phyloP scores from a whole-genome alignment of 1,140 invertebrate species.

The Panagrolaimus sp. region DNA sequence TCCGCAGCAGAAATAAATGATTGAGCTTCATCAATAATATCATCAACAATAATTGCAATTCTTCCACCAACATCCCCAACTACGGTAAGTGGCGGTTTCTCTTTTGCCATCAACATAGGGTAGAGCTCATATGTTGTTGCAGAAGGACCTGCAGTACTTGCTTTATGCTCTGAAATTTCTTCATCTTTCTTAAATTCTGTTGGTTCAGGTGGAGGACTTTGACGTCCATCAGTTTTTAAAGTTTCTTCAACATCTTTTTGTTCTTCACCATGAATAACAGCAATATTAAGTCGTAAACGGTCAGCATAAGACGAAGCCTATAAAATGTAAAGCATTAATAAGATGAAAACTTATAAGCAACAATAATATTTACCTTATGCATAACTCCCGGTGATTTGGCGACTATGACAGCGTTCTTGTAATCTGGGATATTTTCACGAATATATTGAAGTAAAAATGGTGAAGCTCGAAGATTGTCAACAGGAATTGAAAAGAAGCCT shows the following conservation, averaged over 20 bases:
- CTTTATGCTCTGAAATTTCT: conserved; percentile 10
- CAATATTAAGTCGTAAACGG: conserved; percentile 76
- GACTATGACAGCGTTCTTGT: conserved; percentile 95
- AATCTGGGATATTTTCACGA: conserved; percentile 82
- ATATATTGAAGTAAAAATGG: conserved; percentile 96
- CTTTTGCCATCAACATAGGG: conserved; percentile 84
- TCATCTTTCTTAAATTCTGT: not conserved
- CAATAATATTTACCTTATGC: conserved; percentile 67
- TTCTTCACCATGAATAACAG: conserved; percentile 96
- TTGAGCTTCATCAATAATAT: conserved; percentile 94
- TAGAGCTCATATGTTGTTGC: conserved; percentile 67
- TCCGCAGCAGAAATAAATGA: conserved; percentile 89
- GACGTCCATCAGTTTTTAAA: conserved; percentile 60
- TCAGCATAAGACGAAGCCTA: conserved; percentile 90
- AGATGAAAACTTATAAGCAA: too few species aligned
- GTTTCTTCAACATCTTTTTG: conserved; percentile 63
- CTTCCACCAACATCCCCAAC: conserved; percentile 93
- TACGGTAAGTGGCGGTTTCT: conserved; percentile 95
- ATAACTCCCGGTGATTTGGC: conserved; percentile 93
- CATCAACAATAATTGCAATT: conserved; percentile 98
- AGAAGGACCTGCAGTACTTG: conserved; percentile 9
- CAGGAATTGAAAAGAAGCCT: conserved; percentile 96
- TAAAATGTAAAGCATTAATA: not conserved
- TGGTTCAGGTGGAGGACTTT: conserved; percentile 61
- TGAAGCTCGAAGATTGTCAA: conserved; percentile 93